Evolutionary conservation across 2,888 invertebrate species (phyloP).

Genomic region (Leucania comma): DNA sequence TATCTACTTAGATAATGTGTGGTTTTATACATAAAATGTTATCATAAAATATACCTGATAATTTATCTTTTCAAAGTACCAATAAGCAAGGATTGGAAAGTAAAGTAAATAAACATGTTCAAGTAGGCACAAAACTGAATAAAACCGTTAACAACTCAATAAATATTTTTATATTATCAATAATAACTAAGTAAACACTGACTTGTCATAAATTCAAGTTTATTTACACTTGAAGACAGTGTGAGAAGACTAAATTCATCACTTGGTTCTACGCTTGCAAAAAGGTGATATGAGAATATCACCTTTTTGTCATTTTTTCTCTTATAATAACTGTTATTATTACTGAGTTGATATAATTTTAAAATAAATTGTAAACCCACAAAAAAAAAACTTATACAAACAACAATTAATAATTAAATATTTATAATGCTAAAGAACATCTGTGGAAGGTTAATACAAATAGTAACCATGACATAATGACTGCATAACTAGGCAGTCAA

Average conservation of each 20-base stretch:
- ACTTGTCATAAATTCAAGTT: not conserved
- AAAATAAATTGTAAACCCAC: not conserved
- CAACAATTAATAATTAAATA: not conserved
- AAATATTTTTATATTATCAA: not conserved
- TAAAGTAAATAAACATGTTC: not conserved
- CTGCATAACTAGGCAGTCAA: not conserved
- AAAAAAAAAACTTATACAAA: not conserved
- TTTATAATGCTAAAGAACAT: not conserved
- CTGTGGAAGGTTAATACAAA: not conserved
- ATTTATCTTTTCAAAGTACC: conserved; percentile 3
- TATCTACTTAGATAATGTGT: not conserved
- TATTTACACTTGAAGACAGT: not conserved
- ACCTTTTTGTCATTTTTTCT: not conserved
- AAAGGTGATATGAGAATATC: too few species aligned
- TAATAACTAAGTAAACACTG: conserved; percentile 1
- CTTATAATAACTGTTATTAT: not conserved
- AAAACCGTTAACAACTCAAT: not conserved
- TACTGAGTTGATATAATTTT: not conserved
- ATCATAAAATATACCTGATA: not conserved
- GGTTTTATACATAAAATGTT: not conserved
- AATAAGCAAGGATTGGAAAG: not conserved
- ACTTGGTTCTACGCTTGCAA: not conserved
- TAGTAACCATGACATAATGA: not conserved
- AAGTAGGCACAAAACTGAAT: conserved; percentile 1
- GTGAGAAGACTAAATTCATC: too few species aligned